phyloP scores from a whole-genome alignment of 1,140 invertebrate genomes.

The Cydia fagiglandana region DNA sequence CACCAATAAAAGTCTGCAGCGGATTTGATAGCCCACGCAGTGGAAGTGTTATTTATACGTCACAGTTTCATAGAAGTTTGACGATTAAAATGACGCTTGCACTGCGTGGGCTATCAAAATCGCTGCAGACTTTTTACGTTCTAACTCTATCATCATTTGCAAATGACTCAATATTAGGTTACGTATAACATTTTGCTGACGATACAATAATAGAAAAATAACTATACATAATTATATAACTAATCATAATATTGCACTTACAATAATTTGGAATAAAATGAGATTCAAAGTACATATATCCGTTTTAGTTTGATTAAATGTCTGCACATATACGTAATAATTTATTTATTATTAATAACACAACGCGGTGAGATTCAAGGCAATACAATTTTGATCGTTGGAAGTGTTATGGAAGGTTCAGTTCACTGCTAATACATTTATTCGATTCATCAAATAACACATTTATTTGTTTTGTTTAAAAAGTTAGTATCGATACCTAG shows the following conservation, averaged over 20 bases:
- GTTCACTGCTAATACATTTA: background rate
- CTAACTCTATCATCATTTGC: too few relatives aligned
- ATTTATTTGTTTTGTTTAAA: too few relatives aligned
- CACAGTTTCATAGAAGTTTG: too few relatives aligned
- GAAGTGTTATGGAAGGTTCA: constrained; percentile 6
- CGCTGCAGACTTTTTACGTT: too few relatives aligned
- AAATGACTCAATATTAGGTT: background rate
- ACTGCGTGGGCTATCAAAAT: too few relatives aligned
- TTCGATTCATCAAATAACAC: too few relatives aligned
- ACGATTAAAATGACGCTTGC: too few relatives aligned
- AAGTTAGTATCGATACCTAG: too few relatives aligned
- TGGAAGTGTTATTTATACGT: too few relatives aligned
- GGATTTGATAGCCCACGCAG: too few relatives aligned
- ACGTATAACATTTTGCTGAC: background rate
- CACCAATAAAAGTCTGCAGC: too few relatives aligned
- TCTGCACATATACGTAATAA: background rate
- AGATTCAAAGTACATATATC: constrained; percentile 4
- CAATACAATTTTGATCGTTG: constrained; percentile 27
- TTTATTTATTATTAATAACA: constrained; percentile 14
- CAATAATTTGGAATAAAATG: constrained; percentile 19
- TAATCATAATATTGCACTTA: constrained; percentile 26
- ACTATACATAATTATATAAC: background rate
- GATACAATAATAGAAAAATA: background rate
- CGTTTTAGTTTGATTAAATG: background rate
- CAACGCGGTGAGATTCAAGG: constrained; percentile 25